Conservation (phyloP, 2,797 vertebrate species). For the Pygocentrus nattereri region DNA sequence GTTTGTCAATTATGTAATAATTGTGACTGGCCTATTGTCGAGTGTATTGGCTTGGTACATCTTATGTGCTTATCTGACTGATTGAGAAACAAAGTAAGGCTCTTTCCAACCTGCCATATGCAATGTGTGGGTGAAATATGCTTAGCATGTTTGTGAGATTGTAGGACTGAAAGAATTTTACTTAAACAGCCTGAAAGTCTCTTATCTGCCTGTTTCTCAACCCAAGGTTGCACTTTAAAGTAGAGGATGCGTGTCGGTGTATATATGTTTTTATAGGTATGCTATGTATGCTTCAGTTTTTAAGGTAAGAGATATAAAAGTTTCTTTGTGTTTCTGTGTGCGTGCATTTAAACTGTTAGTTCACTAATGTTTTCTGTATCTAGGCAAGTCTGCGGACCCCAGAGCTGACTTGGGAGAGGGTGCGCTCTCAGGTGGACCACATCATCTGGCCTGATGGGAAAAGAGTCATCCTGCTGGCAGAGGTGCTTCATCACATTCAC, state of each 20-base stretch:
- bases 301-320: not conserved
- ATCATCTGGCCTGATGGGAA: conserved; percentile 99
- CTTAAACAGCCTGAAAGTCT: conserved; percentile 46
- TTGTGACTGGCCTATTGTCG: too few relatives aligned
- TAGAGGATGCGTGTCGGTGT: not conserved
- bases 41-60: too few relatives aligned
- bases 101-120: not conserved
- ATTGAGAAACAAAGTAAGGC: not conserved
- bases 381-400: conserved; percentile 96
- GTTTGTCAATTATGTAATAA: too few relatives aligned
- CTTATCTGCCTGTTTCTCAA: conserved; percentile 30
- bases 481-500: conserved; percentile 76
- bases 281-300: too few relatives aligned
- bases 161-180: conserved; percentile 23
- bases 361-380: conserved; percentile 47
- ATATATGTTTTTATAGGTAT: not conserved
- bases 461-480: conserved; percentile 93
- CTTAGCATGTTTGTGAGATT: not conserved
- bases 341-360: conserved; percentile 7
- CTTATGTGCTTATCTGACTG: too few relatives aligned
- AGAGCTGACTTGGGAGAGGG: conserved; percentile 97
- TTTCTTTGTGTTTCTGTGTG: conserved; percentile 13
- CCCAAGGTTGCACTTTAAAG: not conserved
- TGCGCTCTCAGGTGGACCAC: conserved; percentile 97
- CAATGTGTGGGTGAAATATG: conserved; percentile 6